phyloP scores from a whole-genome alignment of 1,140 invertebrate species.

The Drosophila kepulauana region DNA sequence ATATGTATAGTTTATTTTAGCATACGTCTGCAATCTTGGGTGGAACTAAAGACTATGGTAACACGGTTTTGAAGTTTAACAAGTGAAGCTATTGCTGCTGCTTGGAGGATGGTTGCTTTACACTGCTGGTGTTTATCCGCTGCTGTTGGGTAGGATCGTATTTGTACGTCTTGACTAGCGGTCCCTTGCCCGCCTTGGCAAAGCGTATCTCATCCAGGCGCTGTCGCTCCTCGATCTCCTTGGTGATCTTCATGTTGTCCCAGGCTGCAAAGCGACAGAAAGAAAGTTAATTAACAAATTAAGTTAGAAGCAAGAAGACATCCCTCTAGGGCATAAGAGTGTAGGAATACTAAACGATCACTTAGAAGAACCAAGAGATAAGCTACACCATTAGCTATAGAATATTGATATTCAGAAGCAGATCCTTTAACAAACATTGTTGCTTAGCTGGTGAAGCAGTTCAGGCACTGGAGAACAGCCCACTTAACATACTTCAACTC shows the following conservation, averaged over 20 bases:
- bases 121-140: conserved; percentile 78
- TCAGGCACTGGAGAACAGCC: too few species aligned
- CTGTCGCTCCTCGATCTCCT: conserved; percentile 91
- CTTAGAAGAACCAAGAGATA: too few species aligned
- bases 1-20: conserved; percentile 49
- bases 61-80: conserved; percentile 46
- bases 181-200: conserved; percentile 92
- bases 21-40: conserved; percentile 25
- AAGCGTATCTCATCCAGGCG: conserved; percentile 92
- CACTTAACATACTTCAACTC: too few species aligned
- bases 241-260: conserved; percentile 93
- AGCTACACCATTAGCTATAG: too few species aligned
- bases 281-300: not conserved
- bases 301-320: too few species aligned
- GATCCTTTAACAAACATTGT: too few species aligned
- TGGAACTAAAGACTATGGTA: conserved; percentile 57
- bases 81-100: conserved; percentile 39
- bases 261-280: conserved; percentile 87
- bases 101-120: conserved; percentile 21
- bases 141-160: conserved; percentile 91
- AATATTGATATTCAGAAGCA: too few species aligned
- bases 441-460: too few species aligned
- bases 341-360: too few species aligned
- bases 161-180: conserved; percentile 94
- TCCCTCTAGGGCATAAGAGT: too few species aligned